A percentile compares a stretch with the other conserved stretches of the same genome.
phyloP scores from a whole-genome alignment of 2,113 vertebrate species.

The Scopus umbretta region DNA sequence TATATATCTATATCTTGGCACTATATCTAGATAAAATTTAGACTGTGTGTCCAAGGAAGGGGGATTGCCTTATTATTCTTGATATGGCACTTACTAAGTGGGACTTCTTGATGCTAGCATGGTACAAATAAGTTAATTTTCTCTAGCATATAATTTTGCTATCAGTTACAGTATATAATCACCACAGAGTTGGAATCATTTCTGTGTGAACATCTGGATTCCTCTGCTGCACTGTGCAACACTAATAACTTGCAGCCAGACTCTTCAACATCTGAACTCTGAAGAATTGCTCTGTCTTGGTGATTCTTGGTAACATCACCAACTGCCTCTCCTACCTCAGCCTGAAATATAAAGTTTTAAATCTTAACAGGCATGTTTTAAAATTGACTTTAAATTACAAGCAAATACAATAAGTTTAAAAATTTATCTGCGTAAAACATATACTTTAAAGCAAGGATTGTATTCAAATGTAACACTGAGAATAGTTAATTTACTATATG shows the following conservation, averaged over 20 bases:
- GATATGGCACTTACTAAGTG: not conserved
- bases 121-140: not conserved
- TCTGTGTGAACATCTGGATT: slow-evolving; percentile 11
- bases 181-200: slow-evolving; percentile 49
- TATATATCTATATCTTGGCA: not conserved
- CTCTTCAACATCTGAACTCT: not conserved
- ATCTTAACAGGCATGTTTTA: not conserved
- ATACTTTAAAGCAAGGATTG: not conserved
- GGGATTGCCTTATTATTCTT: not conserved
- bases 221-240: not conserved
- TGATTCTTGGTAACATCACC: not conserved
- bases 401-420: not conserved
- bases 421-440: not conserved
- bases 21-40: not conserved
- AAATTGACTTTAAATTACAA: not conserved
- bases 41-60: not conserved
- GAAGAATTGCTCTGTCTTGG: slow-evolving; percentile 7
- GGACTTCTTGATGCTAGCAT: not conserved
- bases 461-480: not conserved
- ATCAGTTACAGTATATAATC: not conserved
- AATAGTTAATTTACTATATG: not conserved
- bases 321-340: slow-evolving; percentile 36
- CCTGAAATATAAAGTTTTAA: not conserved
- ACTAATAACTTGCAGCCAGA: slow-evolving; percentile 23
- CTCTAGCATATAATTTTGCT: not conserved